Evolutionary conservation across 2,797 vertebrate species (phyloP), one percentile per base, ranked within the genome.

Genomic region (Babyrousa celebensis): DNA sequence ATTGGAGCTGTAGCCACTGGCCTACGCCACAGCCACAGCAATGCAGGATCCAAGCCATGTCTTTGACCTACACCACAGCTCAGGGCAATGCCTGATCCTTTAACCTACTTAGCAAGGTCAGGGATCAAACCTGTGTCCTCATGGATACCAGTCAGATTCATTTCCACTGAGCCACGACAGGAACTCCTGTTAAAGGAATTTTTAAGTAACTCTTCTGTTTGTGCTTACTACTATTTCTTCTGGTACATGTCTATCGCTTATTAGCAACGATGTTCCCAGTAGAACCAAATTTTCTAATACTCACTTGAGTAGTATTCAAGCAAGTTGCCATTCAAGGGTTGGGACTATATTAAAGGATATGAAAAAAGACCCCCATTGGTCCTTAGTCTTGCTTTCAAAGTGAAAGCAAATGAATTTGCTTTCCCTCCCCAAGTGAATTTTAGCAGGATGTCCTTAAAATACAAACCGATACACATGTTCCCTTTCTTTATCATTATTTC

Each of bases 151-250:
- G 43, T 48, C 43, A 48, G 43, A 48, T 48, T 48, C 43, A 10
- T 48, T 48, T 48, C 43, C 36, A 36, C 36, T 48, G 43, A 48
- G 43, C 43, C 43, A 48, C 9, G 43, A 48, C 43, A 48, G 43
- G 43, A 48, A 48, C 43, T 48, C 43, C 43, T 48, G 43, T 48
- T 48, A 10, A 48, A 48, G 40, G 21, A 60, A 70, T 62, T 87
- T 71, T 70, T 15, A 87, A 83, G 48, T 65, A 20, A 77, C 20
- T 43, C 12, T 15, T 75, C 18, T 88, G 8, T 4, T 90, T 93
- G n/a, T 79, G 52, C 94, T 86, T 86, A 58, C 56, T 87, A 40
- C 32, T 82, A 23, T 88, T 95, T 96, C 43, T 63, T 21, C 82
- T 72, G 20, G 2, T 88, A 52, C n/a, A 8, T 83, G 4, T 80